Percentiles rank a stretch among this genome's conserved stretches.
phyloP scores from a whole-genome alignment of 1,140 invertebrate genomes.

The Drosophila dunni region DNA sequence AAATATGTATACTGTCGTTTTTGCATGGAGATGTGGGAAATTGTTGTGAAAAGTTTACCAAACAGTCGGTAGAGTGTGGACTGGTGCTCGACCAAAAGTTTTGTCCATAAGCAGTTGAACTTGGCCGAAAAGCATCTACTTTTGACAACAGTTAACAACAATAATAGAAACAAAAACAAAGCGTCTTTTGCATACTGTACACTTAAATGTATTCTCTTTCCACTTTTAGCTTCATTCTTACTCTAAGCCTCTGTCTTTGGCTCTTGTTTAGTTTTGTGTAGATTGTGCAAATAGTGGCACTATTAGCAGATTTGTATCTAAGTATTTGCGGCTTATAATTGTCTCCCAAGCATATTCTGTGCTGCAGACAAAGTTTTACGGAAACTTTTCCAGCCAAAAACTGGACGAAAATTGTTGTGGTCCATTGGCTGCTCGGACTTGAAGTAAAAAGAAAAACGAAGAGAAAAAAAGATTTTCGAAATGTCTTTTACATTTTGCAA shows the following conservation, averaged over 20 bases:
- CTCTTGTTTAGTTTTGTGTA: slow-evolving; percentile 32
- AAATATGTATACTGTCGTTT: slow-evolving; percentile 23
- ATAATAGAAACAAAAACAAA: slow-evolving; percentile 40
- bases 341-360: slow-evolving; percentile 45
- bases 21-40: slow-evolving; percentile 1
- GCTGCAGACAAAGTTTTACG: slow-evolving; percentile 40
- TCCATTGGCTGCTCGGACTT: slow-evolving; percentile 12
- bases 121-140: slow-evolving; percentile 27
- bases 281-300: slow-evolving; percentile 41
- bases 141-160: slow-evolving; percentile 5
- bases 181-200: slow-evolving; percentile 39
- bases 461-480: slow-evolving; percentile 6
- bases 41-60: slow-evolving; percentile 33
- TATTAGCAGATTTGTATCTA: slow-evolving; percentile 55
- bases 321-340: slow-evolving; percentile 57
- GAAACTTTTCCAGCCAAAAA: slow-evolving; percentile 15
- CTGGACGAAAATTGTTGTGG: slow-evolving; percentile 34
- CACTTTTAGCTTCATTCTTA: background rate
- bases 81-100: slow-evolving; percentile 36
- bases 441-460: background rate
- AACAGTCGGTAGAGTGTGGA: background rate
- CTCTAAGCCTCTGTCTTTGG: background rate
- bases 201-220: slow-evolving; percentile 20
- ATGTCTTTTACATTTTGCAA: slow-evolving; percentile 6
- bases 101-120: slow-evolving; percentile 44